Base-by-base conservation (phyloP, 2,888 invertebrate genomes). In the Pandemis corylana region DNA sequence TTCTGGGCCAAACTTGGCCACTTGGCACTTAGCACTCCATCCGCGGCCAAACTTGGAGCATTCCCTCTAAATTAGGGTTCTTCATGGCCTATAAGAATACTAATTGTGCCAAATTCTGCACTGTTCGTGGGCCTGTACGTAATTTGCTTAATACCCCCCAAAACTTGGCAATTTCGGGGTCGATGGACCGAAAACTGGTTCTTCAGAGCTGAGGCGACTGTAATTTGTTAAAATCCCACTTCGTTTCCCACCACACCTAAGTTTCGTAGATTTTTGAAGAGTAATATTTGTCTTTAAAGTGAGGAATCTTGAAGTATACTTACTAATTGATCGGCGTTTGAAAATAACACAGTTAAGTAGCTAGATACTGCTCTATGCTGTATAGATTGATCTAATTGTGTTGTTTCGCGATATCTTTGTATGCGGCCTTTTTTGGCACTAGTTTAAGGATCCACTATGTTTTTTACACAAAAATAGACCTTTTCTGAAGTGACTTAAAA, bases 71-170 rank as follows among this genome's bases (percentile, higher is more conserved):
- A 75, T 75, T 75, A 62, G 44, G 74, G 69, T 62, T 68, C 66
- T 75, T 67, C 70, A 67, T 67, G 36, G 70, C 66, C 65, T 61
- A 69, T 70, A 70, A 61, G 74, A 70, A 75, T 75, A 53, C 74
- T 75, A 70, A 75, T 75, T 66, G 74, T 61, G 66, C 69, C 61
- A 70, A 75, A 15, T 75, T 69, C 28, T 7, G 28, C 20, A 15
- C 53, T 67, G 64, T 64, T 12, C 59, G 20, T 59, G 59, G 59
- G 59, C 28, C 59, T 28, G 9, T 59, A 59, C 10, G 9, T 28
- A 49, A 65, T 65, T 13, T 65, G 49, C 49, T 36, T 65, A 49
- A 65, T 65, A 28, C 65, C 65, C n/a, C 20, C 13, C 28, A 5
- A 9, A 28, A 65, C 28, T 65, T 49, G 65, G 49, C 13, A 41